Base-by-base conservation (phyloP, 23 tunicate species). In the Aplidium turbinatum region DNA sequence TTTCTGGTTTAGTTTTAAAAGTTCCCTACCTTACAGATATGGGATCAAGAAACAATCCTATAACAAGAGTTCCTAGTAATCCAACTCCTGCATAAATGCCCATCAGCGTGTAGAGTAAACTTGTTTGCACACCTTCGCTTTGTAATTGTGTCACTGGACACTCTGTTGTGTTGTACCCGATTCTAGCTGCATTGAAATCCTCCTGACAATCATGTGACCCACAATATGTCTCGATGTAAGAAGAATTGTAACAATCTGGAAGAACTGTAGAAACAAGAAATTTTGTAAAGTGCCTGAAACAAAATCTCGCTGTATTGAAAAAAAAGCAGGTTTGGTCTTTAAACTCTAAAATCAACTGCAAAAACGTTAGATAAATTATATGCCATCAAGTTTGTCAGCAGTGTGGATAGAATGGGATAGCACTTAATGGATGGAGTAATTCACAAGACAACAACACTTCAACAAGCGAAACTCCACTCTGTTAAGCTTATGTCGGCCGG, bases 71-170 rank as follows among this genome's bases (percentile, higher is more conserved):
- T 0, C 97, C 99, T 7, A 77, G 2, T 19, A 86, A 65, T 13
- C 94, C 99, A 7, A 73, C 63, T 0, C 55, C 99, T 2, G 90
- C 58, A 35, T 87, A 94, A 40, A 82, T 87, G 2, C 99, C 99
- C 99, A 94, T 94, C 42, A 94, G 71, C 21, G 35, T 72, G 78
- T 87, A 94, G 16, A 87, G 34, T 1, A 79, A 65, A 3, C 2
- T 30, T 0, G 73, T 54, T 9, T 48, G 32, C 24, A 78, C 78
- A 4, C 69, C 58, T n/a, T 61, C 67, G 45, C 66, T 30, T 20
- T 63, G 35, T 1, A 27, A 30, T n/a, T 51, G 32, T 1, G 29
- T 35, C 20, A 28, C 31, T n/a, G 63, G 77, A 2, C 68, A 58
- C 29, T 58, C 68, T 4, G 70, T 34, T 30, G 38, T 46, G 78